These are phyloP conservation scores for Dermatemys mawii DNA, from an alignment of 2,113 vertebrate genomes.

Conservation along the genomic window DNA sequence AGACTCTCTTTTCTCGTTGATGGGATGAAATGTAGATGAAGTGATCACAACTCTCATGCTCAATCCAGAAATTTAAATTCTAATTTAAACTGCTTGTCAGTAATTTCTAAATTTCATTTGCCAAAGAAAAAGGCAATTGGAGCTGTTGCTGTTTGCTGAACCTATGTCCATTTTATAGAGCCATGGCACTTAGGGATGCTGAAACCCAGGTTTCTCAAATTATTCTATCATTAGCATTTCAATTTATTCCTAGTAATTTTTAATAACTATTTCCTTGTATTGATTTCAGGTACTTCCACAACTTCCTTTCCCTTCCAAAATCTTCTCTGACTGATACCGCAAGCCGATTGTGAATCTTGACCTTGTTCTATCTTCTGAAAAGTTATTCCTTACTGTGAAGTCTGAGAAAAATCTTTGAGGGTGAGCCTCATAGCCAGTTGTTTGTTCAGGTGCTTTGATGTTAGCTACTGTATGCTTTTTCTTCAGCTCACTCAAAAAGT, in stretches of 20 bases:
- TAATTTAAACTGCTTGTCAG: not conserved
- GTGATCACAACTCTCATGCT: not conserved
- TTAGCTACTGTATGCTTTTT: slow-evolving; percentile 16
- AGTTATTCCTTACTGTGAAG: slow-evolving; percentile 10
- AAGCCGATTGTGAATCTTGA: not conserved
- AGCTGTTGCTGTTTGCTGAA: not conserved
- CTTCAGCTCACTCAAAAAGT: slow-evolving; percentile 26
- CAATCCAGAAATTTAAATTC: not conserved
- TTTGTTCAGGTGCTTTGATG: slow-evolving; percentile 59
- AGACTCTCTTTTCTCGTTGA: not conserved
- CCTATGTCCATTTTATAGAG: not conserved
- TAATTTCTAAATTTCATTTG: not conserved
- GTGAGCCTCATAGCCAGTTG: not conserved
- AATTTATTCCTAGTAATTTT: not conserved
- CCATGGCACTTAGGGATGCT: not conserved
- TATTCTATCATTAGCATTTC: not conserved
- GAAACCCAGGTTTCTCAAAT: not conserved
- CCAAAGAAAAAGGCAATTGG: not conserved
- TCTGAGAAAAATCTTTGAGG: not conserved
- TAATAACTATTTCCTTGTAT: not conserved
- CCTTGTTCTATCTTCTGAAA: not conserved
- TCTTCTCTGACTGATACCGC: not conserved
- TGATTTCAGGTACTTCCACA: not conserved
- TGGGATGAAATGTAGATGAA: not conserved
- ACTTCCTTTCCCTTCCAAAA: not conserved